phyloP scores from a whole-genome alignment of 2,888 invertebrate species.

The Ormyrus nitidulus region DNA sequence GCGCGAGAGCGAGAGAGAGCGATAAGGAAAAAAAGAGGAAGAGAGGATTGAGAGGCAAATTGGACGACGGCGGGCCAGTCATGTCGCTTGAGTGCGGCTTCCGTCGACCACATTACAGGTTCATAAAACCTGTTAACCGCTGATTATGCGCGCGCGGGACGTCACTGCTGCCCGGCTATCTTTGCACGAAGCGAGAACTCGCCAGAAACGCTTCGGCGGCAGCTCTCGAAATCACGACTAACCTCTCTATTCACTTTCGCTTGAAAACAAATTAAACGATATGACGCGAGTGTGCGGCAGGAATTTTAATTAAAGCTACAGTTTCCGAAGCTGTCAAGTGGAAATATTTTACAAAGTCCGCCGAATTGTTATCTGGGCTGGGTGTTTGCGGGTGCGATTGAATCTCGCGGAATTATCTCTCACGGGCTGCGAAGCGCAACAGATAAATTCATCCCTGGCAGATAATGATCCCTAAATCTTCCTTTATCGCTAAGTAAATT shows the following conservation, averaged over 20 bases:
- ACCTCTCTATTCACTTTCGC: background rate
- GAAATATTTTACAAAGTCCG: background rate
- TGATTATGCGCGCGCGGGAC: conserved; percentile 67
- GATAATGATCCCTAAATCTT: conserved; percentile 66
- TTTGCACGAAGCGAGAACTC: conserved; percentile 16
- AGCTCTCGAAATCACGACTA: background rate
- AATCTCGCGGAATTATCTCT: conserved; percentile 24
- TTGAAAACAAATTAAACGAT: too few species aligned
- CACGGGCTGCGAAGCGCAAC: conserved; percentile 23
- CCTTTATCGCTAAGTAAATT: conserved; percentile 67
- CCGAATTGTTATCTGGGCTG: too few species aligned
- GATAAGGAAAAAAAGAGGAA: conserved; percentile 21
- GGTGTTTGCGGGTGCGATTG: background rate
- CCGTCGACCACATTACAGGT: conserved; percentile 73
- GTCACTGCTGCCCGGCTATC: conserved; percentile 60
- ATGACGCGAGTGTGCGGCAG: too few species aligned
- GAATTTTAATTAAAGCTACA: background rate
- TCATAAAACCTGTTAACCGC: conserved; percentile 73
- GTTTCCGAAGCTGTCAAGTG: background rate
- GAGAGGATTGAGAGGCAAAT: conserved; percentile 59
- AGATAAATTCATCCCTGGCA: conserved; percentile 64
- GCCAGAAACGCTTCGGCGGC: background rate
- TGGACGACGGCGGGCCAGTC: conserved; percentile 62
- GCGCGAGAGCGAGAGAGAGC: conserved; percentile 40
- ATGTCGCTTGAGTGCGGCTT: conserved; percentile 72